phyloP scores from a whole-genome alignment of 2,888 invertebrate genomes.

The Pandemis corylana region DNA sequence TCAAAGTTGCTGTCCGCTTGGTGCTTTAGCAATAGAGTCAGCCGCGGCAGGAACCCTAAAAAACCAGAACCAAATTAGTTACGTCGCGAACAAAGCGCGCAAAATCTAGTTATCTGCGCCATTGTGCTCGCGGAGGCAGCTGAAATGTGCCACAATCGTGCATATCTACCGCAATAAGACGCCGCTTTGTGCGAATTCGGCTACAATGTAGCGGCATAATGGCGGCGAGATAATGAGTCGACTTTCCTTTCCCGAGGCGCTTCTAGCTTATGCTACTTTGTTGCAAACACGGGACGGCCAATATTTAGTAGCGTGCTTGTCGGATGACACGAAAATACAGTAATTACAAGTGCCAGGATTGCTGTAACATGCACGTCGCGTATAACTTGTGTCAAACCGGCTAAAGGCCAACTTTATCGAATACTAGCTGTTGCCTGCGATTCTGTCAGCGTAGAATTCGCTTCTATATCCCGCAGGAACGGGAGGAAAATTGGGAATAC shows the following conservation, averaged over 20 bases:
- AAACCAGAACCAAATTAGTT: background rate
- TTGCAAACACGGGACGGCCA: background rate
- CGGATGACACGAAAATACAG: background rate
- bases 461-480: no score
- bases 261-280: background rate
- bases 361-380: no score
- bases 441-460: no score
- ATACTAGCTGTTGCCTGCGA: no score
- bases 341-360: background rate
- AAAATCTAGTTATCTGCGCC: constrained; percentile 4
- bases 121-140: constrained; percentile 23
- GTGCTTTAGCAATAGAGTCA: no score
- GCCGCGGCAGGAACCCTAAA: background rate
- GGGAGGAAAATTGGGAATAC: no score
- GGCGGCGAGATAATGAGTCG: constrained; percentile 14
- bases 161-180: constrained; percentile 4
- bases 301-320: no score
- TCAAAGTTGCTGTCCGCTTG: no score
- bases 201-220: constrained; percentile 24
- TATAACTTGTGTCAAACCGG: no score
- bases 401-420: no score
- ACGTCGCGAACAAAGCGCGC: background rate
- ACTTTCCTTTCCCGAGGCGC: constrained; percentile 6
- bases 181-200: background rate
- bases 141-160: constrained; percentile 9